Conservation (phyloP, 2,888 invertebrate genomes). For the Drosophila cognata region DNA sequence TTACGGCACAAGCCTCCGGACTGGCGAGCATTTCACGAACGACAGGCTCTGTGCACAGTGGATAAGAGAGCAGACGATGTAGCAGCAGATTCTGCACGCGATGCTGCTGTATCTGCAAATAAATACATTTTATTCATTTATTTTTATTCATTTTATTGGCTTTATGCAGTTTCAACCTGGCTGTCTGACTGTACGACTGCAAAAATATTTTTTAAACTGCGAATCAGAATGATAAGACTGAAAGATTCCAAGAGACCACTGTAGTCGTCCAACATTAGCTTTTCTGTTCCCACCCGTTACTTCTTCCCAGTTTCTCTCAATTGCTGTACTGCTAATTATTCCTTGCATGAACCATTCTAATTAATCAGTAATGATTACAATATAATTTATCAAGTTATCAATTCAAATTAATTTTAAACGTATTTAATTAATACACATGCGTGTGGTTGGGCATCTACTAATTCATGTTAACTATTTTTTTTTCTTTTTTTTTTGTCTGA, state of each 20-base stretch:
- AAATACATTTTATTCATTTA: neutral
- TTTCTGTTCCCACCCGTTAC: neutral
- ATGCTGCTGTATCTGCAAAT: constrained; percentile 69
- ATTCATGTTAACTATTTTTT: neutral
- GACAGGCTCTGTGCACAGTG: constrained; percentile 81
- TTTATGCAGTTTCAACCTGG: neutral
- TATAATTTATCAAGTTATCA: neutral
- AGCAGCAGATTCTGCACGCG: constrained; percentile 79
- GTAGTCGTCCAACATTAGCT: neutral
- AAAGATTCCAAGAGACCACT: neutral
- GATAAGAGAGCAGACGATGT: constrained; percentile 83
- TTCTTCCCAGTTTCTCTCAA: neutral
- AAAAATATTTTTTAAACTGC: neutral
- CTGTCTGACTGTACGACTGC: neutral
- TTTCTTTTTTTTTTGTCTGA: neutral
- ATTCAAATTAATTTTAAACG: neutral
- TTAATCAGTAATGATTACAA: neutral
- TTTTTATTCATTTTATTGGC: neutral
- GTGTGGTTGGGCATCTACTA: neutral
- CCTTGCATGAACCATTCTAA: neutral
- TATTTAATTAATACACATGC: neutral
- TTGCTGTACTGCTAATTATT: neutral
- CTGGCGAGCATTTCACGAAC: constrained; percentile 79
- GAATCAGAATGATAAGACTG: neutral
- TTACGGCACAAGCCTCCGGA: constrained; percentile 69